Evolutionary conservation across 2,797 vertebrate genomes (phyloP), one percentile per base, ranked within the genome.

Genomic region (Petrocephalus schoutedeni): DNA sequence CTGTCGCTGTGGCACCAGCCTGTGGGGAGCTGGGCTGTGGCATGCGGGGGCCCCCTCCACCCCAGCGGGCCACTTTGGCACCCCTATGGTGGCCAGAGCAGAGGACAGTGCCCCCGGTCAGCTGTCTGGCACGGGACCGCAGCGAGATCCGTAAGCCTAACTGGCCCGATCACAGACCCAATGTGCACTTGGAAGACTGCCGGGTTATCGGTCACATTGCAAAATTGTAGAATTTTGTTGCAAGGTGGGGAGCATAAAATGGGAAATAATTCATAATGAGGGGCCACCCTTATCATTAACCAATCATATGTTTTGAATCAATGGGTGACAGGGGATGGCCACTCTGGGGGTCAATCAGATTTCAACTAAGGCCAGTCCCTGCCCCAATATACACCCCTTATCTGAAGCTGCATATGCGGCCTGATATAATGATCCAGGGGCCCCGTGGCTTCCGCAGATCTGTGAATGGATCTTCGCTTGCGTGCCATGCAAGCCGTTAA

Each of bases 401-500:
- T 10, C 21, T 61, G 45, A 49, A 49, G 45, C 45, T 5, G 45
- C 45, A 3, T 49, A 3, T 49, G 59, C 21, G 61, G 9, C 21
- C 23, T 28, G 61, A 10, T 9, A 64, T 23, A 28, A 10, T 64
- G 59, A 28, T 28, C 8, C 6, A 2, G 59, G 21, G 59, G 59
- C 59, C 9, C n/a, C 16, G 2, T 28, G 59, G 8, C 4, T 8
- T 23, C 59, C 2, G 59, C 59, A 28, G 59, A 64, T 64, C 59
- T 64, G 59, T 64, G 9, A 64, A 64, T 64, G 61, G 21, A 64
- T 28, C 23, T 64, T 64, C 3, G 3, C 23, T 21, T 1, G 23
- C 61, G 32, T 1, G 54, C 91, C 91, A 90, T 93, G 92, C 94
- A 93, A 92, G 92, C 90, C 92, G 89, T 53, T 87, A 87, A 94